Base-by-base conservation (phyloP, 2,888 invertebrate genomes). In the Colletes collaris region DNA sequence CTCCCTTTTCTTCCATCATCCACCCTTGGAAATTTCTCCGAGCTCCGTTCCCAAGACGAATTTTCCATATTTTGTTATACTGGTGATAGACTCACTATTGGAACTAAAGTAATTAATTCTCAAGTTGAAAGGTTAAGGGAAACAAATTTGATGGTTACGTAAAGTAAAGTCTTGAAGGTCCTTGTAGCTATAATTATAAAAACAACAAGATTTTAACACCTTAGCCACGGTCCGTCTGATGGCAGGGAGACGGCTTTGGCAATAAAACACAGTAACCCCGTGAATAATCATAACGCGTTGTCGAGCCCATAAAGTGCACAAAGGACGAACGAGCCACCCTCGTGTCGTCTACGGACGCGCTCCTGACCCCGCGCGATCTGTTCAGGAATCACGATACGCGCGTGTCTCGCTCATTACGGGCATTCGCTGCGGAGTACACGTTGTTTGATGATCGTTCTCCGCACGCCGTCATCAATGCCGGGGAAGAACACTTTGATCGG, bases 231-330 rank as follows among this genome's bases (percentile, higher is more conserved):
- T 73, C 46, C 49, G 63, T 56, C 62, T 27, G 72, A 63, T 49
- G 71, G 56, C 74, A 55, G 75, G 44, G 65, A 60, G 55, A 59
- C 60, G 76, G 71, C 72, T 40, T 7, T 60, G 73, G 89, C 90
- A 90, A 92, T 93, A 93, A 93, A 93, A 92, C 91, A 91, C 92
- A 92, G 92, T 88, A 89, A 81, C 91, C 88, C 91, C 92, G 92
- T 92, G 92, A 92, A 92, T 92, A 93, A 93, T 92, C 92, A 91
- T 90, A 91, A 91, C 90, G 87, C 86, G 87, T 87, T 89, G 89
- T 87, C 86, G 88, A 79, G 79, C 85, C 88, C 91, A 91, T 91
- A 92, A 92, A 92, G 87, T 87, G 90, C 91, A 92, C 91, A 90
- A 92, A 90, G 87, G 79, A 64, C 78, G 76, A 70, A 10, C 75